Conservation (phyloP, 2,113 vertebrate species). For the Clarias magur region DNA sequence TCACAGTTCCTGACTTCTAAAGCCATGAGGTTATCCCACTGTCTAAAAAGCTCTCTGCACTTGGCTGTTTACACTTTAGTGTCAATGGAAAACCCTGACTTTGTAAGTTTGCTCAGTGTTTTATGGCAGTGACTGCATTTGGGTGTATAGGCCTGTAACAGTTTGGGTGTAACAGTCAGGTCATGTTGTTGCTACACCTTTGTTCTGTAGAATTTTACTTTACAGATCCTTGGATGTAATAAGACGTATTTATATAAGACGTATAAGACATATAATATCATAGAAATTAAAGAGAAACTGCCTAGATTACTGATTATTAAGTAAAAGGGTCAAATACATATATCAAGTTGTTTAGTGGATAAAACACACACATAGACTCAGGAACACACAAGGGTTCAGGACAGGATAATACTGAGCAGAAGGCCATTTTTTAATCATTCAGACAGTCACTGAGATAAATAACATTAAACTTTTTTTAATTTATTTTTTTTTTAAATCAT, state of each 20-base stretch:
- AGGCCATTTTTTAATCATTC: background rate
- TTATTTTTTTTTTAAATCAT: background rate
- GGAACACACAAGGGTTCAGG: background rate
- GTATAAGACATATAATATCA: background rate
- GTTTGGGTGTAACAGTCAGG: conserved; percentile 57
- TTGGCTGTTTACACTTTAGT: conserved; percentile 79
- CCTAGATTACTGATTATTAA: background rate
- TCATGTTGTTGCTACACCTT: conserved; percentile 52
- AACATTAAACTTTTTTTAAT: too few species aligned
- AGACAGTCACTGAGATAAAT: too few species aligned
- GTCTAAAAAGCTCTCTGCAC: conserved; percentile 69
- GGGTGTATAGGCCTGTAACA: conserved; percentile 56
- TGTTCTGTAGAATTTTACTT: background rate
- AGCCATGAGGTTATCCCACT: conserved; percentile 74
- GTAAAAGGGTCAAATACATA: background rate
- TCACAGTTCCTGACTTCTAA: conserved; percentile 75
- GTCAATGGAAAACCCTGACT: conserved; percentile 80
- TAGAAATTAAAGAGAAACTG: background rate
- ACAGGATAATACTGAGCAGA: background rate
- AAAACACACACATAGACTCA: background rate
- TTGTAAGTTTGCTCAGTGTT: conserved; percentile 61
- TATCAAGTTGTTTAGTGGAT: background rate
- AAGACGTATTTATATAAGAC: background rate
- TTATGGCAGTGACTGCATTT: conserved; percentile 53
- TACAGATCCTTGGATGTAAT: background rate